phyloP scores from a whole-genome alignment of 1,140 invertebrate species.

The Metopolophium dirhodum region DNA sequence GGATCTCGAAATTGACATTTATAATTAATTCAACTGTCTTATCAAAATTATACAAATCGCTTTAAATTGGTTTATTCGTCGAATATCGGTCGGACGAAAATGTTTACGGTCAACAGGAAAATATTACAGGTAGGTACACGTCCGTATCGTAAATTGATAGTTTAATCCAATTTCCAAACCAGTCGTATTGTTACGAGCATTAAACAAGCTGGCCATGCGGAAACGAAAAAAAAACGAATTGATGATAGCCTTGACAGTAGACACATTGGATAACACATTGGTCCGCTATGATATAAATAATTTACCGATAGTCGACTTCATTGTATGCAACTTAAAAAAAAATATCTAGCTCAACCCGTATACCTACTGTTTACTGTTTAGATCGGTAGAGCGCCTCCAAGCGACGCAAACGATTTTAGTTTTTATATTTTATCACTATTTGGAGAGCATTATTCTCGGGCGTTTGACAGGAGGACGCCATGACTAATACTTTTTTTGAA shows the following conservation, averaged over 20 bases:
- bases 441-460: neutral
- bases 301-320: neutral
- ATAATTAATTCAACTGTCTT: neutral
- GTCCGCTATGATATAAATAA: neutral
- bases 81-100: neutral
- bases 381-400: neutral
- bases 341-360: neutral
- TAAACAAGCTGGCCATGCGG: neutral
- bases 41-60: neutral
- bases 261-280: neutral
- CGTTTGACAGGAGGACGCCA: neutral
- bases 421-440: neutral
- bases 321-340: neutral
- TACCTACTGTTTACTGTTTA: neutral
- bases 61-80: neutral
- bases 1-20: neutral
- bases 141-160: neutral
- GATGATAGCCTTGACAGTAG: neutral
- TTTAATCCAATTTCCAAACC: neutral
- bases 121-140: neutral
- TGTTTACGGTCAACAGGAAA: neutral
- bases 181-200: neutral
- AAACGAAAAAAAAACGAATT: conserved; percentile 10
- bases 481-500: neutral
- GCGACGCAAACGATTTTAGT: neutral